Base-by-base conservation (phyloP, 2,888 invertebrate genomes). In the Phaedon cochleariae region DNA sequence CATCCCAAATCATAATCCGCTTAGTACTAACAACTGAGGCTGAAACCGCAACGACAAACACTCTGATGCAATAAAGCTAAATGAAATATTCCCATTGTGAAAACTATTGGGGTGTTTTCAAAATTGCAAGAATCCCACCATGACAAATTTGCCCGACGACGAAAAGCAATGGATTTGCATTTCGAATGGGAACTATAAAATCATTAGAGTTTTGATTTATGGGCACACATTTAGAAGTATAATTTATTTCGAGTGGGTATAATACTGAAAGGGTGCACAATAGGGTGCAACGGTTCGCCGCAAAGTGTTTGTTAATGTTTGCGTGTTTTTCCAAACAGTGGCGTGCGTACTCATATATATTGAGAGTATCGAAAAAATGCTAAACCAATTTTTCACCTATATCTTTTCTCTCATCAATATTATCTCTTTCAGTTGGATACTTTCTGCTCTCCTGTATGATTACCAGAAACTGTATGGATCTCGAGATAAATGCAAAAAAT, bases 201-300 rank as follows among this genome's bases (percentile, higher is more conserved):
- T 70, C 70, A 70, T 70, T 70, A 70, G 66, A 67, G 60, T 70
- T 70, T 65, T 70, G 70, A 70, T 70, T 70, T 70, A 70, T 64
- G 70, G 62, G 49, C 68, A 51, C 61, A 62, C 45, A 66, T 62
- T 65, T 64, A 69, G 66, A 55, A 67, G 61, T 53, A 64, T 70
- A 70, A 70, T 70, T 68, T 68, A 70, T 70, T 68, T 70, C 70
- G 54, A 68, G 69, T 65, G 62, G 64, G 62, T 66, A 66, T 62
- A 41, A 41, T 41, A 41, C 45, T 58, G 59, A 64, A 70, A 65
- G 70, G 70, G 70, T 68, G 66, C 68, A 66, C 70, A 63, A 68
- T 68, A 61, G 68, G 70, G 70, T 66, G 66, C 70, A 67, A 68
- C 68, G 64, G 70, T 68, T 65, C 65, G 57, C 70, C 68, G 64